Evolutionary conservation across 2,888 invertebrate genomes (phyloP).

Genomic region (Nephrocerus scutellatus): DNA sequence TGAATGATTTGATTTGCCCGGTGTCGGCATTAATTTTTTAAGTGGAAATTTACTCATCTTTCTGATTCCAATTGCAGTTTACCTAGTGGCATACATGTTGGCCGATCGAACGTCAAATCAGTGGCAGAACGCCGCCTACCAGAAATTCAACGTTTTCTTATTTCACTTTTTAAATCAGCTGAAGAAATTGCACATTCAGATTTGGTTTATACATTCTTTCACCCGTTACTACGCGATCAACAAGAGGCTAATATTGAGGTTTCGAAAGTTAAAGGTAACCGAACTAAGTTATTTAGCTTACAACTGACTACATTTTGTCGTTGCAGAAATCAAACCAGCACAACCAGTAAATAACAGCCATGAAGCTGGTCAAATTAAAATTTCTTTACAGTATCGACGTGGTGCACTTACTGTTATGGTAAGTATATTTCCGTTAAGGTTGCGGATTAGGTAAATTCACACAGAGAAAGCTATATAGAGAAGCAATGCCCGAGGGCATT

Average conservation of each 20-base stretch:
- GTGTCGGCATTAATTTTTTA: conserved; percentile 4
- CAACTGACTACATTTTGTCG: conserved; percentile 26
- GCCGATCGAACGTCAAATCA: conserved; percentile 88
- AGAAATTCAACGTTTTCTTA: conserved; percentile 83
- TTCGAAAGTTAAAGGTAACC: conserved; percentile 67
- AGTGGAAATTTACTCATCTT: conserved; percentile 1
- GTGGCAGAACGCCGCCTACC: conserved; percentile 88
- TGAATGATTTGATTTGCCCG: background rate
- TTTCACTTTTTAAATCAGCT: conserved; percentile 76
- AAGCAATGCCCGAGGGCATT: too few species aligned
- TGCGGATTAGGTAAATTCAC: background rate
- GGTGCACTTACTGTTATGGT: conserved; percentile 74
- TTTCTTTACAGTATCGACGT: conserved; percentile 69
- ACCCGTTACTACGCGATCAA: conserved; percentile 89
- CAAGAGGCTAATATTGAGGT: conserved; percentile 78
- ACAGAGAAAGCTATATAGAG: too few species aligned
- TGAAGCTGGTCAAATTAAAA: conserved; percentile 67
- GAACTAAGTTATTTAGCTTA: background rate
- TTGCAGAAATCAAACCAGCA: conserved; percentile 39
- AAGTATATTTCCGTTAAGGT: conserved; percentile 10
- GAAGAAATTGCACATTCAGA: conserved; percentile 94
- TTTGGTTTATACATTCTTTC: conserved; percentile 97
- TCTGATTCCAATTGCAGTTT: conserved; percentile 49
- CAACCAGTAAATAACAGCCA: conserved; percentile 42
- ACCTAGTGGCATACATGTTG: conserved; percentile 71